A percentile compares a stretch with the other conserved stretches of the same genome.
These are phyloP conservation scores for Pristionchus exspectatus DNA, from an alignment of 2,888 invertebrate species.

Conservation along the genomic window DNA sequence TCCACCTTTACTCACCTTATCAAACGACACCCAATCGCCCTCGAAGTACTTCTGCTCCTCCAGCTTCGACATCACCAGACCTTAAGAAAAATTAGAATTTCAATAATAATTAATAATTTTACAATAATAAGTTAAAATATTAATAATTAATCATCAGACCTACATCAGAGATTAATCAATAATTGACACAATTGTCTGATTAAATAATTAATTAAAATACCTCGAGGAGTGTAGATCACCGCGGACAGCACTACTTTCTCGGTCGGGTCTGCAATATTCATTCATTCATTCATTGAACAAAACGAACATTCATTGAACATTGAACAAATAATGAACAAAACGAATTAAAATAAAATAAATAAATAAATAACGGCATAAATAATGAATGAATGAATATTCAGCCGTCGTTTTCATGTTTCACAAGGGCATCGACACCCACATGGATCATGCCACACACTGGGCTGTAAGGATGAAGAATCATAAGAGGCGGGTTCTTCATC, in stretches of 20 bases:
- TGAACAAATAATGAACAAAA: too few relatives aligned
- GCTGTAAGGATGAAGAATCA: background rate
- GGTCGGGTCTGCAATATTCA: background rate
- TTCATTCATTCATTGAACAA: too few relatives aligned
- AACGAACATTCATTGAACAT: too few relatives aligned
- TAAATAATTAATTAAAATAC: background rate
- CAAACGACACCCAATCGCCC: constrained; percentile 9
- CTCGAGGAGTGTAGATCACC: background rate
- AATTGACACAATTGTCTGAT: background rate
- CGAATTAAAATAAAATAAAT: too few relatives aligned
- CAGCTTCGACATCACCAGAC: background rate
- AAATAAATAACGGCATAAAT: too few relatives aligned
- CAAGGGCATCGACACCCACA: background rate
- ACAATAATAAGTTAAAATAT: too few relatives aligned
- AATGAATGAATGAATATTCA: too few relatives aligned
- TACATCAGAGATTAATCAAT: too few relatives aligned
- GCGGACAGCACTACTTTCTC: background rate
- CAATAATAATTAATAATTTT: background rate
- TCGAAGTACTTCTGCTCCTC: background rate
- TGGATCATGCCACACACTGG: background rate
- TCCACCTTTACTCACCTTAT: background rate
- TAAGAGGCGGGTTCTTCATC: background rate
- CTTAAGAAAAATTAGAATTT: background rate
- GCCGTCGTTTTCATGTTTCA: background rate
- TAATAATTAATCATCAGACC: background rate